These are phyloP conservation scores for Zaprionus lineosus DNA, from an alignment of 2,888 invertebrate species.

Conservation along the genomic window DNA sequence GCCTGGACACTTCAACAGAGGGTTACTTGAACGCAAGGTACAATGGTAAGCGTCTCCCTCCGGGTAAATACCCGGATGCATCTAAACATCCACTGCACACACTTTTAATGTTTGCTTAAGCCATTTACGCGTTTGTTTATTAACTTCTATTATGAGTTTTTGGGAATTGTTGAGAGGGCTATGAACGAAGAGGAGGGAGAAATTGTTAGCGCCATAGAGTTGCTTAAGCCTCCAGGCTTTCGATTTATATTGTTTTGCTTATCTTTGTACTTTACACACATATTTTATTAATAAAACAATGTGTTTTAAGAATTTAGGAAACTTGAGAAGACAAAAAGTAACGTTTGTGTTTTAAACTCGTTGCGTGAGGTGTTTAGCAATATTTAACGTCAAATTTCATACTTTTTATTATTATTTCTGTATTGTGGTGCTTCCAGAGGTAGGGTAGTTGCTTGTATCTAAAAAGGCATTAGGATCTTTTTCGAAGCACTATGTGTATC, in stretches of 20 bases:
- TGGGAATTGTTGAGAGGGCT: background rate
- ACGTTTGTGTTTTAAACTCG: too few relatives aligned
- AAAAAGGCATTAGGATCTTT: constrained; percentile 8
- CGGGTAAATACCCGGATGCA: constrained; percentile 57
- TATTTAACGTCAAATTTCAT: background rate
- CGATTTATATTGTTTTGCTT: constrained; percentile 34
- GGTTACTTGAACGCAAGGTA: constrained; percentile 82
- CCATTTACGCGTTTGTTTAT: constrained; percentile 74
- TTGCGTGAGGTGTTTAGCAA: too few relatives aligned
- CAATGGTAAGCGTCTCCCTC: constrained; percentile 80
- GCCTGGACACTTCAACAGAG: constrained; percentile 80
- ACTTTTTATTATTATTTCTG: background rate
- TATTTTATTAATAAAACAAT: constrained; percentile 32
- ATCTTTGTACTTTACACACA: constrained; percentile 50
- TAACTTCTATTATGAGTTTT: constrained; percentile 74
- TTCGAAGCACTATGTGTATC: constrained; percentile 50
- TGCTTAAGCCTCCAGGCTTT: constrained; percentile 39
- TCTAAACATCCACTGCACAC: constrained; percentile 22
- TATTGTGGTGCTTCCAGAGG: background rate
- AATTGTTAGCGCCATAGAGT: constrained; percentile 8
- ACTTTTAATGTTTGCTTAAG: constrained; percentile 51
- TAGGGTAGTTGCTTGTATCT: constrained; percentile 1
- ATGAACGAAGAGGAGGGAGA: constrained; percentile 1
- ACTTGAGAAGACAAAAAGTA: too few relatives aligned
- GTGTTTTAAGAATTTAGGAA: background rate